Evolutionary conservation across 2,797 vertebrate species (phyloP).

Genomic region (Xerus rutilus): DNA sequence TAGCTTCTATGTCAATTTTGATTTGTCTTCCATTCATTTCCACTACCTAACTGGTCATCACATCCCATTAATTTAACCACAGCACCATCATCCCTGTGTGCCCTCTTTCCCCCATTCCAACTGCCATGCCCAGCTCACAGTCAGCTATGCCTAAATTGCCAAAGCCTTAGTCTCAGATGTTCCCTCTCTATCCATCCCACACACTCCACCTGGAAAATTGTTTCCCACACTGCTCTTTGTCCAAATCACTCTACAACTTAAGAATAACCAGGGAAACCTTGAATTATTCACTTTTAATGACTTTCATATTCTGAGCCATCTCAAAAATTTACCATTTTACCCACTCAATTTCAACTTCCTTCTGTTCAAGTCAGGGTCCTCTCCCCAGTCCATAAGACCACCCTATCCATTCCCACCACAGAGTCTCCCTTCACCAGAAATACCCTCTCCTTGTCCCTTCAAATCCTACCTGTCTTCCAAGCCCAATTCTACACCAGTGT

Average conservation of each 20-base stretch:
- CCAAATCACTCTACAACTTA: background rate
- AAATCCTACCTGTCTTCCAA: background rate
- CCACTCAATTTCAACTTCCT: background rate
- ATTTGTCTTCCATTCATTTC: background rate
- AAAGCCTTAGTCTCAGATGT: background rate
- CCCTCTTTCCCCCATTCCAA: background rate
- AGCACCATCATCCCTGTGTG: background rate
- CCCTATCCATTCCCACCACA: too few species aligned
- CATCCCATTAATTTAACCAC: background rate
- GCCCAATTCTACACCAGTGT: background rate
- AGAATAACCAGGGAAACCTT: background rate
- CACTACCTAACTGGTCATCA: background rate
- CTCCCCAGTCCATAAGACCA: background rate
- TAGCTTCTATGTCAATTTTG: too few species aligned
- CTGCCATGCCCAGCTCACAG: background rate
- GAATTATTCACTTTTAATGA: background rate
- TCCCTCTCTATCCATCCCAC: too few species aligned
- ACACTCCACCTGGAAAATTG: background rate
- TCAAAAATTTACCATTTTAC: background rate
- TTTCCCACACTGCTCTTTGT: background rate
- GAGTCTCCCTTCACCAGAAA: background rate
- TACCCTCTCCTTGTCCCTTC: fast-evolving
- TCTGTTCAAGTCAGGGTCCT: background rate
- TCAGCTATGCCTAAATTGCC: background rate
- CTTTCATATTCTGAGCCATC: background rate